Evolutionary conservation across 2,888 invertebrate genomes (phyloP).

Genomic region (Melanostoma scalare): DNA sequence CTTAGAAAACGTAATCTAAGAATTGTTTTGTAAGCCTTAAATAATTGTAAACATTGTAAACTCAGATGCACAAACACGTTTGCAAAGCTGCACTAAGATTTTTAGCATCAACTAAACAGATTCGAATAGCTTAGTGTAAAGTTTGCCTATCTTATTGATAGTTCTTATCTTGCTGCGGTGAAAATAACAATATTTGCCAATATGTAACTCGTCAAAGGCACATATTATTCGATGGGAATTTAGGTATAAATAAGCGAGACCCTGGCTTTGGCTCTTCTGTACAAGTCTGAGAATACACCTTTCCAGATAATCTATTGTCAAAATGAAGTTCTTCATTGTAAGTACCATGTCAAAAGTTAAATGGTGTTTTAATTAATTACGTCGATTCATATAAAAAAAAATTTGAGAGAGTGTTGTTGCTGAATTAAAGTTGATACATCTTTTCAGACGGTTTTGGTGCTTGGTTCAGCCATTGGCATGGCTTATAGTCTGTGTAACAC

Average conservation of each 20-base stretch:
- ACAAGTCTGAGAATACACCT: neutral
- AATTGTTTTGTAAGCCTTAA: too few species aligned
- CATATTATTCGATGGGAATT: neutral
- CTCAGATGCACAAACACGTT: too few species aligned
- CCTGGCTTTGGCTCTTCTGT: neutral
- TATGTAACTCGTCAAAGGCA: neutral
- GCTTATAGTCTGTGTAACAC: conserved; percentile 39
- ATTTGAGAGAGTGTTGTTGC: neutral
- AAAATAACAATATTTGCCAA: conserved; percentile 15
- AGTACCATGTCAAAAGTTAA: neutral
- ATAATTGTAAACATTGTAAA: too few species aligned
- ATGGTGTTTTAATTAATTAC: neutral
- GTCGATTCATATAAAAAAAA: conserved; percentile 11
- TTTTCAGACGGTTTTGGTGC: conserved; percentile 21
- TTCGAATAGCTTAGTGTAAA: neutral
- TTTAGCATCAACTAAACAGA: too few species aligned
- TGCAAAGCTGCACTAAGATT: too few species aligned
- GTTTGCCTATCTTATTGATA: neutral
- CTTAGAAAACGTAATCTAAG: too few species aligned
- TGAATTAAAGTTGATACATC: neutral
- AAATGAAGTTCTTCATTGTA: conserved; percentile 3
- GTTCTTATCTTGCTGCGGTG: neutral
- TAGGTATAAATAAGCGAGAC: conserved; percentile 18
- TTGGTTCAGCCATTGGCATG: conserved; percentile 1
- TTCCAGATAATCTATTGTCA: neutral